Evolutionary conservation across 2,888 invertebrate genomes (phyloP), one percentile per base, ranked within the genome.

Genomic region (Callimorpha dominula): DNA sequence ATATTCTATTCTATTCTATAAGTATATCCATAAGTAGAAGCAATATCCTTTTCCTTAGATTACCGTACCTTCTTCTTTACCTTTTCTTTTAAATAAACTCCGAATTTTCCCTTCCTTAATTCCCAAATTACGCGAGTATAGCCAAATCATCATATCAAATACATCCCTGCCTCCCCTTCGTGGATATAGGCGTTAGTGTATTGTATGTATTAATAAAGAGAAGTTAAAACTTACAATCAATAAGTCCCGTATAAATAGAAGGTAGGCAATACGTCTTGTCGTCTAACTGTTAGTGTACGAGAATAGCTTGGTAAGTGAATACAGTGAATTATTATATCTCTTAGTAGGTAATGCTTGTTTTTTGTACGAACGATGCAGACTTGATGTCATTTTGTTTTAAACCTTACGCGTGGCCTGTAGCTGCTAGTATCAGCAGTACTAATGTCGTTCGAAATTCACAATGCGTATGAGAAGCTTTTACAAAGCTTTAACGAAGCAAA

Each of bases 311-410:
- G 8, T 46, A 46, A 65, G 57, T 62, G 49, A 49, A n/a, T 20
- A 50, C 43, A 8, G 64, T 70, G 9, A 65, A 70, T 65, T 64
- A 54, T 65, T n/a, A 31, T 54, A 54, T 64, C 65, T 70, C 52
- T 52, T 52, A 49, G 54, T 65, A 40, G 20, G 17, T 65, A 52
- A 14, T 65, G 54, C 31, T 70, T 70, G 50, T 69, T 71, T 71
- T 67, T 62, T 67, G n/a, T 12, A n/a, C 11, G 31, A 31, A 31
- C 60, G 12, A 31, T 14, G 60, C 31, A 60, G 60, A 60, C 60
- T 60, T 60, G 31, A 60, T 60, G 60, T 14, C 60, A 12, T 31
- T 60, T 0, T 31, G 12, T 14, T 31, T 12, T 49, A 12, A 31
- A 14, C 8, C 4, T 31, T 60, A 6, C 6, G 43, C 9, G 43